phyloP scores from a whole-genome alignment of 2,797 vertebrate species.

The Mus spretus region DNA sequence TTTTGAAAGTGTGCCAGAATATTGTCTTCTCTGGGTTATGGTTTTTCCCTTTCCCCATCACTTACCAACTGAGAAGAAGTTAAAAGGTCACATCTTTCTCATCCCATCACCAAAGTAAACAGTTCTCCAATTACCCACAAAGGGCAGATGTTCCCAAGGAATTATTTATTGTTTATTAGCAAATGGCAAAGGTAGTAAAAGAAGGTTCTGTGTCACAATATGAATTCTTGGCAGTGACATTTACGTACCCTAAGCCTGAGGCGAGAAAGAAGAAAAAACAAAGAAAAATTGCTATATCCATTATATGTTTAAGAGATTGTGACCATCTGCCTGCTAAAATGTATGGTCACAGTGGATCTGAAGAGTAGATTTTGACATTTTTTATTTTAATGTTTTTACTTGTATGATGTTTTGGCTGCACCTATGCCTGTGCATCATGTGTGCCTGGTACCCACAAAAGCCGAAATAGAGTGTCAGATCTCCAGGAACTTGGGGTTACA shows the following conservation, averaged over 20 bases:
- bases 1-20: slow-evolving; percentile 76
- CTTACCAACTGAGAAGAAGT: slow-evolving; percentile 75
- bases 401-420: not conserved
- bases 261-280: not conserved
- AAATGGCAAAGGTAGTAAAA: slow-evolving; percentile 64
- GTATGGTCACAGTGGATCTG: slow-evolving; percentile 9
- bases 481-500: not conserved
- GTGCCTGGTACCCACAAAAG: not conserved
- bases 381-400: not conserved
- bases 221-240: slow-evolving; percentile 43
- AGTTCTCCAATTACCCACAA: slow-evolving; percentile 80
- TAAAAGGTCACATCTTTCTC: slow-evolving; percentile 80
- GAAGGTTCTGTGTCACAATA: slow-evolving; percentile 54
- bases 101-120: slow-evolving; percentile 76
- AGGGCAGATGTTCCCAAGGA: slow-evolving; percentile 77
- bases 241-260: slow-evolving; percentile 22
- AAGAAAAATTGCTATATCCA: not conserved
- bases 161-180: slow-evolving; percentile 80
- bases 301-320: slow-evolving; percentile 42
- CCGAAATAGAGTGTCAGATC: not conserved
- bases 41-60: not conserved
- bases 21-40: slow-evolving; percentile 70
- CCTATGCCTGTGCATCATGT: not conserved
- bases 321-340: slow-evolving; percentile 17
- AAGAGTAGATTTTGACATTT: not conserved